These are phyloP conservation scores for Stegodyphus dumicola DNA, from an alignment of 1,140 invertebrate species.

Conservation along the genomic window DNA sequence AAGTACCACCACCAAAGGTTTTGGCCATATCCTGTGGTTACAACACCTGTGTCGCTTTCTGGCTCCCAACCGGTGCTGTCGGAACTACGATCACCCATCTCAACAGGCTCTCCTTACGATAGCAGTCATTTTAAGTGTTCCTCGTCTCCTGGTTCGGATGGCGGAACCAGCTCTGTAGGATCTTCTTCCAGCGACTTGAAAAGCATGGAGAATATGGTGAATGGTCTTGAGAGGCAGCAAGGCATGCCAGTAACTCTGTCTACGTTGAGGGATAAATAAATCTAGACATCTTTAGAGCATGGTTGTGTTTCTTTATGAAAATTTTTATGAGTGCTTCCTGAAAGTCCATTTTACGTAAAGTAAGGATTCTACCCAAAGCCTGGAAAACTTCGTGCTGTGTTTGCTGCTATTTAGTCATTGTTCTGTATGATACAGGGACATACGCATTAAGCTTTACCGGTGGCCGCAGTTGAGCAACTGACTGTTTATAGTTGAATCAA, in stretches of 20 bases:
- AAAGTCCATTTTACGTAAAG: too few relatives aligned
- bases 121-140: conserved; percentile 42
- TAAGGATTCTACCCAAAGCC: too few relatives aligned
- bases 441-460: too few relatives aligned
- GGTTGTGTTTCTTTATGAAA: too few relatives aligned
- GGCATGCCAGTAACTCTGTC: conserved; percentile 55
- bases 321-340: too few relatives aligned
- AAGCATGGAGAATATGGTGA: conserved; percentile 96
- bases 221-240: conserved; percentile 79
- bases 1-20: conserved; percentile 47
- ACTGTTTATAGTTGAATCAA: too few relatives aligned
- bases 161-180: conserved; percentile 41
- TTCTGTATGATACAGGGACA: too few relatives aligned
- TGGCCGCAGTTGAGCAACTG: too few relatives aligned
- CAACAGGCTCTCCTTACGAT: conserved; percentile 32
- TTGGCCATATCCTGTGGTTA: conserved; percentile 43
- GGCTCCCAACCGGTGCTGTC: conserved; percentile 4
- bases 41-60: conserved; percentile 14
- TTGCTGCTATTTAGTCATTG: too few relatives aligned
- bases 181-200: conserved; percentile 78
- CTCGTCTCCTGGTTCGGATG: conserved; percentile 50
- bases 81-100: conserved; percentile 32
- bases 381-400: too few relatives aligned
- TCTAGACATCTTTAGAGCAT: neutral
- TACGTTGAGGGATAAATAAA: conserved; percentile 50